phyloP scores from a whole-genome alignment of 2,797 vertebrate genomes.

The Sebastes itinus region DNA sequence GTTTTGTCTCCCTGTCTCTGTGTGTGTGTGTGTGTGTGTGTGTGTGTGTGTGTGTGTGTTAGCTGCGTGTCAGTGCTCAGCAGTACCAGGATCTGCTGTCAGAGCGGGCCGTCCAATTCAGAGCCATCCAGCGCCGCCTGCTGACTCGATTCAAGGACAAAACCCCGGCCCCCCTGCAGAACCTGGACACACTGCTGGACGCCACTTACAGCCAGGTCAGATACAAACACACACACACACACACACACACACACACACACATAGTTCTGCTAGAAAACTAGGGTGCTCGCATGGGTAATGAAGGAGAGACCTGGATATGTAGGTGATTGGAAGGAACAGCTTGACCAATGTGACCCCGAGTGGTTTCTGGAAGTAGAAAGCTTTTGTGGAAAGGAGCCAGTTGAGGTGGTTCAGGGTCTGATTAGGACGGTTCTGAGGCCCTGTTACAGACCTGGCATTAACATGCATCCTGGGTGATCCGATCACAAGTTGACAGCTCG shows the following conservation, averaged over 20 bases:
- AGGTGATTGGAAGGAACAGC: neutral
- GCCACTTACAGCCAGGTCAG: slow-evolving; percentile 94
- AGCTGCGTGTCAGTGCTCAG: slow-evolving; percentile 91
- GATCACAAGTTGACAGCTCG: too few species aligned
- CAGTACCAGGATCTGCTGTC: slow-evolving; percentile 92
- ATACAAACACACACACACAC: slow-evolving; percentile 5
- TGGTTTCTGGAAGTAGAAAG: neutral
- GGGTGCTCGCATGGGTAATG: neutral
- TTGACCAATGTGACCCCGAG: neutral
- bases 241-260: slow-evolving; percentile 11
- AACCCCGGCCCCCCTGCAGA: slow-evolving; percentile 94
- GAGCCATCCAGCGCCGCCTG: slow-evolving; percentile 94
- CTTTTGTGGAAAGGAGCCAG: neutral
- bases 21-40: neutral
- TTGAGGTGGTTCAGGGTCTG: neutral
- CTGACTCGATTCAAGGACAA: slow-evolving; percentile 97
- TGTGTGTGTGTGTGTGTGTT: neutral
- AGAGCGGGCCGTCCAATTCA: slow-evolving; percentile 93
- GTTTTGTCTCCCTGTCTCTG: neutral
- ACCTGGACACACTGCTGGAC: slow-evolving; percentile 95
- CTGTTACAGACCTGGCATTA: too few species aligned
- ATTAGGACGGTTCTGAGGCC: neutral
- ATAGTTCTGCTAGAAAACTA: neutral
- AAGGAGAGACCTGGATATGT: neutral
- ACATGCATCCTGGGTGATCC: too few species aligned